phyloP scores from a whole-genome alignment of 2,113 vertebrate genomes.

The Passer montanus region DNA sequence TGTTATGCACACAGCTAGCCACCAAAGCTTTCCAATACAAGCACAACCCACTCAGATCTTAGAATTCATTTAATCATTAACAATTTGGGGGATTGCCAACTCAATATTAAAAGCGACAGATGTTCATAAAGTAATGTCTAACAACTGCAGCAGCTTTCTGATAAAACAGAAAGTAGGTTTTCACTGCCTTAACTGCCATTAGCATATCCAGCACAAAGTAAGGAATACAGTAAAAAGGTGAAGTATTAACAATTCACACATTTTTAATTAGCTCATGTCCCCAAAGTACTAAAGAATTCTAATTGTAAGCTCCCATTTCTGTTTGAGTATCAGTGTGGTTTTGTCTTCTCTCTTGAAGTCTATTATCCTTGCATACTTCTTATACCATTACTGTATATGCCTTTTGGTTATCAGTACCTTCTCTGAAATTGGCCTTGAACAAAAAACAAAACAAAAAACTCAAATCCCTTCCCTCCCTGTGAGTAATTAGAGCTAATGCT shows the following conservation, averaged over 20 bases:
- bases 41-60: neutral
- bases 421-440: neutral
- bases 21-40: neutral
- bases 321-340: neutral
- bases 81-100: neutral
- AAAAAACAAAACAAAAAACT: neutral
- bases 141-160: neutral
- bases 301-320: neutral
- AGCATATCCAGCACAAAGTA: neutral
- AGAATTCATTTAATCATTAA: neutral
- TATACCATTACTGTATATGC: neutral
- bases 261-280: neutral
- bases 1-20: neutral
- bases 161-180: neutral
- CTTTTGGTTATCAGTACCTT: neutral
- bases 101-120: conserved; percentile 14
- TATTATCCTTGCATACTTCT: neutral
- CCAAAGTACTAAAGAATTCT: neutral
- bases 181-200: neutral
- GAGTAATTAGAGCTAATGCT: neutral
- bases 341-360: neutral
- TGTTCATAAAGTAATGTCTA: neutral
- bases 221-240: neutral
- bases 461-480: neutral
- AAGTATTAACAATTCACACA: neutral